These are phyloP conservation scores for Cosmopolites sordidus DNA, from an alignment of 2,888 invertebrate genomes.

Conservation along the genomic window DNA sequence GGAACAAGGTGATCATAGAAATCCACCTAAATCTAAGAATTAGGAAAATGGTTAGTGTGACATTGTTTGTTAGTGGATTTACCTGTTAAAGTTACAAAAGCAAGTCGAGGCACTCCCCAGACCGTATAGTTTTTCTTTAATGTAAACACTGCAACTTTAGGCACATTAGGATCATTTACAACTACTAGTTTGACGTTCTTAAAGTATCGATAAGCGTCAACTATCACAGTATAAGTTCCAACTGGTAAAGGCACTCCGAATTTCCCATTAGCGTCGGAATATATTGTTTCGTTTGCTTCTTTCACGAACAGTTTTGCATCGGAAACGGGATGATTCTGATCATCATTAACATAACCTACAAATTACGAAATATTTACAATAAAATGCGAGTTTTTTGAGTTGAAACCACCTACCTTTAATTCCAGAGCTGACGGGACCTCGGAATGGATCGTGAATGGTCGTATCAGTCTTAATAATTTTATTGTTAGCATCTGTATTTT, in stretches of 20 bases:
- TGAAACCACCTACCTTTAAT: conserved; percentile 34
- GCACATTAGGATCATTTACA: conserved; percentile 42
- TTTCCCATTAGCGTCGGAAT: conserved; percentile 49
- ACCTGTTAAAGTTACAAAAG: conserved; percentile 73
- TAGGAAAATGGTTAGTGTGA: too few species aligned
- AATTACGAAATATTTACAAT: too few species aligned
- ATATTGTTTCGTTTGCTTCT: conserved; percentile 45
- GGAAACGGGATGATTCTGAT: conserved; percentile 55
- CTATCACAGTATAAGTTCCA: conserved; percentile 54
- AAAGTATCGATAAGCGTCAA: conserved; percentile 58
- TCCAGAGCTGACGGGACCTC: conserved; percentile 31
- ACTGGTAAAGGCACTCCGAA: conserved; percentile 52
- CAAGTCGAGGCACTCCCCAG: conserved; percentile 69
- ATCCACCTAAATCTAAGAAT: too few species aligned
- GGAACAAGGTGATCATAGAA: too few species aligned
- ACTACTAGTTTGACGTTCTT: conserved; percentile 50
- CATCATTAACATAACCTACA: conserved; percentile 59
- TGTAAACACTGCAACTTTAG: conserved; percentile 63
- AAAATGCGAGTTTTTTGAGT: not conserved
- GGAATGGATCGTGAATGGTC: conserved; percentile 31
- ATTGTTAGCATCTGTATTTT: conserved; percentile 8
- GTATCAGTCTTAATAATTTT: conserved; percentile 20
- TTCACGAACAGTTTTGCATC: conserved; percentile 52
- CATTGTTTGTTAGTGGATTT: too few species aligned
- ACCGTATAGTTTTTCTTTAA: conserved; percentile 62